Percentiles rank a stretch among this genome's conserved stretches.
phyloP scores from a whole-genome alignment of 1,140 invertebrate genomes.

The Trachymyrmex septentrionalis region DNA sequence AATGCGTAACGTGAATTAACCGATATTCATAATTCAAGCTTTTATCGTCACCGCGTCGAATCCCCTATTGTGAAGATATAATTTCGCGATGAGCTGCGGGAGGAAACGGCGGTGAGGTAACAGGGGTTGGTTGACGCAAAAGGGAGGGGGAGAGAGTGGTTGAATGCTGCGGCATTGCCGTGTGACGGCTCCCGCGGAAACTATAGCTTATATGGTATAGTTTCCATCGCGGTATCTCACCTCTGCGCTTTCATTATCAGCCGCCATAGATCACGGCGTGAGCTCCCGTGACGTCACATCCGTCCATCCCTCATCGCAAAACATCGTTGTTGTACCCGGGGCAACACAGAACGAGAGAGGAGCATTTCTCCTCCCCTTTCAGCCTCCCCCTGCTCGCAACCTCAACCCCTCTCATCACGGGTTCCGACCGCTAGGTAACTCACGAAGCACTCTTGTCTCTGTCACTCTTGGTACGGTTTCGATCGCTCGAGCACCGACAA shows the following conservation, averaged over 20 bases:
- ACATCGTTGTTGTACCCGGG: conserved; percentile 68
- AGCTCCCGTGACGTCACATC: conserved; percentile 81
- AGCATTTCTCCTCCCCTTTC: not conserved
- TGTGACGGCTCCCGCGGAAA: conserved; percentile 79
- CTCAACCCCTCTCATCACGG: not conserved
- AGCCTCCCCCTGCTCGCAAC: not conserved
- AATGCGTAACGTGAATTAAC: conserved; percentile 75
- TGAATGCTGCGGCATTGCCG: conserved; percentile 48
- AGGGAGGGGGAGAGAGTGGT: not conserved
- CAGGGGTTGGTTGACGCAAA: not conserved
- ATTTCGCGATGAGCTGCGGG: conserved; percentile 72
- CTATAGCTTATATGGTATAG: conserved; percentile 76
- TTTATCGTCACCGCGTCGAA: conserved; percentile 78
- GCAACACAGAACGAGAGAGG: conserved; percentile 35
- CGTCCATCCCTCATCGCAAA: conserved; percentile 84
- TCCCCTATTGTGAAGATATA: conserved; percentile 80
- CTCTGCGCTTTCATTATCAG: conserved; percentile 86
- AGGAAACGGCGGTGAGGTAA: conserved; percentile 58
- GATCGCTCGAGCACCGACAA: conserved; percentile 70
- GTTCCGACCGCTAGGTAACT: conserved; percentile 20
- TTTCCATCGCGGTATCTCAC: conserved; percentile 77
- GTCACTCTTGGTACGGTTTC: conserved; percentile 62
- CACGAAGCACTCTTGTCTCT: conserved; percentile 43
- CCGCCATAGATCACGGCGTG: conserved; percentile 82
- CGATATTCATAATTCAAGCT: conserved; percentile 83